Evolutionary conservation across 1,140 invertebrate species (phyloP), one percentile per base, ranked within the genome.

Genomic region (Manduca sexta): DNA sequence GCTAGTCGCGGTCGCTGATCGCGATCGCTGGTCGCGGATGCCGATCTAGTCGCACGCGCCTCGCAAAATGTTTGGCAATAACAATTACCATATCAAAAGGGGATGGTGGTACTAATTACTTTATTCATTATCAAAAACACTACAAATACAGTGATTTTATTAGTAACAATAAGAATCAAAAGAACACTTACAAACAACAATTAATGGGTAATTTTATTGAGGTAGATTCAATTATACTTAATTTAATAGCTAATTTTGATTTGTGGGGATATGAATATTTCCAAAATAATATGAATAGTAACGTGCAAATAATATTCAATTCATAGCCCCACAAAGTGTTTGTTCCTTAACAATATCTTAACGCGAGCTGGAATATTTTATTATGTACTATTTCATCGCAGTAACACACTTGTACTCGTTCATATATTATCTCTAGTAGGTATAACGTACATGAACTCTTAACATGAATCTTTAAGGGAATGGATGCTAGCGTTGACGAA

Each of bases 71-170:
- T 8, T 63, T 61, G 70, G 76, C 75, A 80, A 82, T 74, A 84
- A 84, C 79, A 84, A 61, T 84, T 74, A 74, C 81, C 78, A 61
- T 80, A 84, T 84, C 74, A 84, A 84, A 84, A 84, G 62, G 72
- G 71, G 66, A 59, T 71, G 56, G 67, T 70, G 67, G 70, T 76
- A 80, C 69, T 75, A 75, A 75, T 76, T 70, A 74, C 65, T 60
- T 69, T 38, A 14, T 46, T 70, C 71, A 69, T 74, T 73, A 74
- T 84, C 60, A 78, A 82, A 78, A 84, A 84, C 77, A 80, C 77
- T 81, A 80, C 71, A 49, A 51, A 26, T 69, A 72, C 71, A 72
- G 67, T 77, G 61, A 72, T 74, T 26, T 70, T 66, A 74, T 79
- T 78, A 79, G 64, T 76, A 69, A 70, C 72, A 69, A 69, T 79